Conservation (phyloP, 2,113 vertebrate genomes). For the Peromyscus leucopus region DNA sequence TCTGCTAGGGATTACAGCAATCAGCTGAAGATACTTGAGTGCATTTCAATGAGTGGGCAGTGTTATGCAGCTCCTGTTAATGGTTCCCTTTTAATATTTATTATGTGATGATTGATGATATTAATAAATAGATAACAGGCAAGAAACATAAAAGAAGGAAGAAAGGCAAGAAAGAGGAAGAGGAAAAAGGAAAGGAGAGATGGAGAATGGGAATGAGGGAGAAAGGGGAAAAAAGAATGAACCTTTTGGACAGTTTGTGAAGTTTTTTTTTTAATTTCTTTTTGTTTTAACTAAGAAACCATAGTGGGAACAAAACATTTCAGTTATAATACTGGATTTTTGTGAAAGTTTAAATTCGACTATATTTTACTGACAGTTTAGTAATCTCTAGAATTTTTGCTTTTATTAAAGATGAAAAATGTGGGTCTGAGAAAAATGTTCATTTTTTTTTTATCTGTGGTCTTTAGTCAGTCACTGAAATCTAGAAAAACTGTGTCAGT, state of each 20-base stretch:
- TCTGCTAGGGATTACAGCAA: not conserved
- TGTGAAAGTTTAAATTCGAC: not conserved
- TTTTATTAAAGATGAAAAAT: slow-evolving; percentile 42
- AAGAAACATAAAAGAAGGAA: not conserved
- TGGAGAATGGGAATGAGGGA: too few species aligned
- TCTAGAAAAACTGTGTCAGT: not conserved
- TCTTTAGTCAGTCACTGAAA: not conserved
- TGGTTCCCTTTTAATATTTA: not conserved
- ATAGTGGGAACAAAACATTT: not conserved
- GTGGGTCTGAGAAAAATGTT: not conserved
- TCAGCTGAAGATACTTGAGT: fast-evolving
- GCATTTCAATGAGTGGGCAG: not conserved
- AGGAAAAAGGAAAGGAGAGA: too few species aligned
- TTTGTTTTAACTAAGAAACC: not conserved
- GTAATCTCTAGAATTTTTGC: not conserved
- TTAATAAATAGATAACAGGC: not conserved
- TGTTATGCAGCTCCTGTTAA: not conserved
- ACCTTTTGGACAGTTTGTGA: not conserved
- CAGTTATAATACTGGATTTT: not conserved
- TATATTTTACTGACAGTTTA: not conserved
- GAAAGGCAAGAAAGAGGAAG: not conserved
- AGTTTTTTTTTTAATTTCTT: not conserved
- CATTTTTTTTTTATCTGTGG: slow-evolving; percentile 20
- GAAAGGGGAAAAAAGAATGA: too few species aligned
- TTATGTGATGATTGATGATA: not conserved